A percentile compares a stretch with the other conserved stretches of the same genome.
Evolutionary conservation across 2,888 invertebrate genomes (phyloP).

Genomic region (Alviniconcha strummeri): DNA sequence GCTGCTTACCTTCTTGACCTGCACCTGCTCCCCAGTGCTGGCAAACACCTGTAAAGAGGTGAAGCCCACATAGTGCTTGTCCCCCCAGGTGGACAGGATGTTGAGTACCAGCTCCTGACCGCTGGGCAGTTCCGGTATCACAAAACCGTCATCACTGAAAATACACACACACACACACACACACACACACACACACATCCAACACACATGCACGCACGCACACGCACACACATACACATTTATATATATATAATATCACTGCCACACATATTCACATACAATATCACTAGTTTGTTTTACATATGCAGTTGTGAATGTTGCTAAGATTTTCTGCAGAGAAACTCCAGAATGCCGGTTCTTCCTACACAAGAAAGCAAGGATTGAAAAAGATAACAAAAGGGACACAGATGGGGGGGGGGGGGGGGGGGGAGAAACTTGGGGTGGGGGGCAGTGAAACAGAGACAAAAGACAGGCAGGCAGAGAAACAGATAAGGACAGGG

Average conservation of each 20-base stretch:
- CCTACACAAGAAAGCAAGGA: too few relatives aligned
- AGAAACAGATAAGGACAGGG: too few relatives aligned
- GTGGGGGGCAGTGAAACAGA: too few relatives aligned
- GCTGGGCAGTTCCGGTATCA: constrained; percentile 85
- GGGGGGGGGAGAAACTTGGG: too few relatives aligned
- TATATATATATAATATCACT: not conserved
- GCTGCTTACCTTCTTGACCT: constrained; percentile 78
- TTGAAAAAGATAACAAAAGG: too few relatives aligned
- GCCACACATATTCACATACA: not conserved
- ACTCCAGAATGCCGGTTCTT: too few relatives aligned
- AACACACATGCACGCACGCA: not conserved
- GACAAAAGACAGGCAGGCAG: too few relatives aligned
- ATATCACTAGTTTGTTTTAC: too few relatives aligned
- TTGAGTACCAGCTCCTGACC: constrained; percentile 82
- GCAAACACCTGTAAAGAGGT: constrained; percentile 87
- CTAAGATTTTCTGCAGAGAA: too few relatives aligned
- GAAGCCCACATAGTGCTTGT: constrained; percentile 85
- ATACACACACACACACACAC: not conserved
- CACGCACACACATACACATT: not conserved
- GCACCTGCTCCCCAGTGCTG: constrained; percentile 78
- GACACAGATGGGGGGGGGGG: too few relatives aligned
- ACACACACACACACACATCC: not conserved
- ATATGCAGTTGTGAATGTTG: too few relatives aligned
- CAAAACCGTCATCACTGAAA: constrained; percentile 74
- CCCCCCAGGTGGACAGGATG: constrained; percentile 84